A percentile compares a stretch with the other conserved stretches of the same genome.
These are phyloP conservation scores for Galbula dea DNA, from an alignment of 2,113 vertebrate species.

Conservation along the genomic window DNA sequence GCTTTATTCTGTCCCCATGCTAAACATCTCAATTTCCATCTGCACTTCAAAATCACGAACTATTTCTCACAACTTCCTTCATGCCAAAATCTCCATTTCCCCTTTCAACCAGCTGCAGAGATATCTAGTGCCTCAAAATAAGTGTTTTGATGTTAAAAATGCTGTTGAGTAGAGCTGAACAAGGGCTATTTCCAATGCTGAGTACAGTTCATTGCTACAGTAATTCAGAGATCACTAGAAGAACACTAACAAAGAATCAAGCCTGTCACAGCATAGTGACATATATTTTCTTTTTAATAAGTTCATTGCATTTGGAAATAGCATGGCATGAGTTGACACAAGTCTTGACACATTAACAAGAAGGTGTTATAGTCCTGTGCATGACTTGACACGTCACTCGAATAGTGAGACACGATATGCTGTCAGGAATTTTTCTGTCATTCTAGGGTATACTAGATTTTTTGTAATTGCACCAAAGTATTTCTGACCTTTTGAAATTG, in stretches of 20 bases:
- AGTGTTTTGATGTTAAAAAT: not conserved
- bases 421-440: not conserved
- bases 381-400: not conserved
- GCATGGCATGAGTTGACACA: not conserved
- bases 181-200: not conserved
- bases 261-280: not conserved
- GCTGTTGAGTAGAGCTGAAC: not conserved
- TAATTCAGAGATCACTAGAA: not conserved
- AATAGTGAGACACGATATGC: not conserved
- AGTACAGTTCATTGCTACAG: not conserved
- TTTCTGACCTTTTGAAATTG: not conserved
- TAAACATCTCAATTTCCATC: not conserved
- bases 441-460: not conserved
- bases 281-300: not conserved
- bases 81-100: not conserved
- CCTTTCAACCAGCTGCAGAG: not conserved
- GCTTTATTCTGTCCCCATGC: not conserved
- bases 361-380: not conserved
- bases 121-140: not conserved
- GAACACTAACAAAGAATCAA: not conserved
- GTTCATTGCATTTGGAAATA: not conserved
- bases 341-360: slow-evolving; percentile 15
- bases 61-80: not conserved
- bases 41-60: not conserved
- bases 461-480: not conserved